These are phyloP conservation scores for Lithodes maja DNA, from an alignment of 2,888 invertebrate genomes.

Conservation along the genomic window DNA sequence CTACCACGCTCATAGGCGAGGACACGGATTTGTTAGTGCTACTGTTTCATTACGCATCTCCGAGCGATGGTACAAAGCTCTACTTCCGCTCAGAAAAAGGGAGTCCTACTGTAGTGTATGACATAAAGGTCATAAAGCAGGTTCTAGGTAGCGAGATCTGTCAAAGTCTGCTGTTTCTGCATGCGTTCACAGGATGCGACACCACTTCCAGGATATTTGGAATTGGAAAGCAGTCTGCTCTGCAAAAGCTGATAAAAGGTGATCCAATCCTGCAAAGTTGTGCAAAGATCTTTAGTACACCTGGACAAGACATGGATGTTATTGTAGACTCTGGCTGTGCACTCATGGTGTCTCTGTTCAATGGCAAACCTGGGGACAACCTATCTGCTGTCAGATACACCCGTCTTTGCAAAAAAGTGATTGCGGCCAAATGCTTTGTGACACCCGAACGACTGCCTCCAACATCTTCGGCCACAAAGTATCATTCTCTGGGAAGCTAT, in stretches of 20 bases:
- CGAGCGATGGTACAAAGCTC: conserved; percentile 18
- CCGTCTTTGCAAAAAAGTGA: too few relatives aligned
- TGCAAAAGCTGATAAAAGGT: conserved; percentile 30
- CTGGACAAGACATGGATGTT: too few relatives aligned
- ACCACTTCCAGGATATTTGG: conserved; percentile 44
- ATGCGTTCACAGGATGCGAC: conserved; percentile 44
- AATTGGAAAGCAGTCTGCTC: conserved; percentile 29
- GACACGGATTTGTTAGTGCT: conserved; percentile 35
- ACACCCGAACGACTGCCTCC: too few relatives aligned
- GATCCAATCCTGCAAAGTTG: not conserved
- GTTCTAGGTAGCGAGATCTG: conserved; percentile 24
- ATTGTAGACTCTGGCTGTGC: too few relatives aligned
- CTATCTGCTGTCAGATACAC: too few relatives aligned
- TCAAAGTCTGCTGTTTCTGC: conserved; percentile 27
- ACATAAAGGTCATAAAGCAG: conserved; percentile 34
- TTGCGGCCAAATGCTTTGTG: too few relatives aligned
- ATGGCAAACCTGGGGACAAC: too few relatives aligned
- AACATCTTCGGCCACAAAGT: too few relatives aligned
- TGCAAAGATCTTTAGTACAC: too few relatives aligned
- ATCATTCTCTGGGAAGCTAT: too few relatives aligned
- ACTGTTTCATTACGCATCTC: conserved; percentile 39
- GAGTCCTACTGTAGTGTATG: conserved; percentile 28
- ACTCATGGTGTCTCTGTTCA: too few relatives aligned
- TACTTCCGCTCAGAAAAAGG: conserved; percentile 18
- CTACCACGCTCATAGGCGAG: conserved; percentile 28